phyloP scores from a whole-genome alignment of 1,140 invertebrate genomes.

The Lepidotrigona ventralis region DNA sequence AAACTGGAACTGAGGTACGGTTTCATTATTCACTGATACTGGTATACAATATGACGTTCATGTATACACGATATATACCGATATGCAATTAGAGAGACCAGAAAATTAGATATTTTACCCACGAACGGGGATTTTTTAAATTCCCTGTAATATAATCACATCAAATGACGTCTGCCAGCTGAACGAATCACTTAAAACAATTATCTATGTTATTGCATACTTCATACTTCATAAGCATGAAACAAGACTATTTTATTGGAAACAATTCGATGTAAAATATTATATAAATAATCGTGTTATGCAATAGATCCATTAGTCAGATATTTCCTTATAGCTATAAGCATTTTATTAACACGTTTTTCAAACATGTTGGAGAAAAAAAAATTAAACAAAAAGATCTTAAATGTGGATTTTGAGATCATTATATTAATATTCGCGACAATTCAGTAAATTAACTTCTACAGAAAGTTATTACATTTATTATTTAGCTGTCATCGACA shows the following conservation, averaged over 20 bases:
- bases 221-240: neutral
- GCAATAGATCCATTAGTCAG: neutral
- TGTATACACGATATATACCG: neutral
- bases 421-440: neutral
- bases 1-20: neutral
- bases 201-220: neutral
- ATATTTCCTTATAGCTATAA: neutral
- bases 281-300: neutral
- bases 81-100: constrained; percentile 15
- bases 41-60: neutral
- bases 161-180: neutral
- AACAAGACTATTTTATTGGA: neutral
- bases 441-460: neutral
- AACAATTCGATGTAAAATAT: neutral
- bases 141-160: neutral
- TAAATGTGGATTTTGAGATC: neutral
- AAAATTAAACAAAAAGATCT: neutral
- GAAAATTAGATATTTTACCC: constrained; percentile 2
- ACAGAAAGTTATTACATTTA: neutral
- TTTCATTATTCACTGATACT: constrained; percentile 9
- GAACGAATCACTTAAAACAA: constrained; percentile 4
- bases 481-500: neutral
- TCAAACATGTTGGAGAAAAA: neutral
- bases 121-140: constrained; percentile 22
- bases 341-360: neutral